Evolutionary conservation across 2,888 invertebrate genomes (phyloP), one percentile per base, ranked within the genome.

Genomic region (Alviniconcha strummeri): DNA sequence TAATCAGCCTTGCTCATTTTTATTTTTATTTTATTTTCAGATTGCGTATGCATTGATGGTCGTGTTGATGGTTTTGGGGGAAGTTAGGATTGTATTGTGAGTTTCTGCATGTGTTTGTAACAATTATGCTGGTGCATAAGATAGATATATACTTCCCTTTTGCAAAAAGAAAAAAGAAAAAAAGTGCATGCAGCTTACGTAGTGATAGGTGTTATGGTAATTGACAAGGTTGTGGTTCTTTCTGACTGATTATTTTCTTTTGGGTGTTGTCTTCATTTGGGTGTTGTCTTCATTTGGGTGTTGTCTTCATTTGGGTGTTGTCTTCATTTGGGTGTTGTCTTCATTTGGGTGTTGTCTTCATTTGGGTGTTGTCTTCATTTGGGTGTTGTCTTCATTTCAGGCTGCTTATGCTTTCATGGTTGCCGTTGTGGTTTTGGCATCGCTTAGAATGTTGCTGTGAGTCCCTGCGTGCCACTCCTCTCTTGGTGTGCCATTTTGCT

Each of bases 11-110:
- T 60, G 60, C 13, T 11, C 60, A 60, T 11, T 8, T 60, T 60
- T 60, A 13, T 60, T 60, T 60, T 8, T 8, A 60, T 60, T 60
- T 60, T 78, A 67, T 74, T 88, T 88, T 85, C 92, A 94, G 90
- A 85, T 89, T 11, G 91, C 92, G 7, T 94, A 94, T 90, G 94
- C 91, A n/a, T 76, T 93, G 74, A 87, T 93, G 82, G 91, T 93
- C 72, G 76, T 89, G 54, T 88, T 90, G 6, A 90, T 92, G 81
- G 84, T 88, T 52, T 80, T 86, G 15, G 86, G 75, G 67, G 80
- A 82, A 19, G 19, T 86, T 2, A 80, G 76, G 71, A 69, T 84
- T n/a, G 77, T 87, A 36, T n/a, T 74, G 85, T 85, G 79, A 84
- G 84, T 85, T 57, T 19, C 36, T 60, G n/a, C n/a, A 19, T 56